A percentile compares a stretch with the other conserved stretches of the same genome.
Evolutionary conservation across 2,113 vertebrate species (phyloP).

Genomic region (Otis tarda): DNA sequence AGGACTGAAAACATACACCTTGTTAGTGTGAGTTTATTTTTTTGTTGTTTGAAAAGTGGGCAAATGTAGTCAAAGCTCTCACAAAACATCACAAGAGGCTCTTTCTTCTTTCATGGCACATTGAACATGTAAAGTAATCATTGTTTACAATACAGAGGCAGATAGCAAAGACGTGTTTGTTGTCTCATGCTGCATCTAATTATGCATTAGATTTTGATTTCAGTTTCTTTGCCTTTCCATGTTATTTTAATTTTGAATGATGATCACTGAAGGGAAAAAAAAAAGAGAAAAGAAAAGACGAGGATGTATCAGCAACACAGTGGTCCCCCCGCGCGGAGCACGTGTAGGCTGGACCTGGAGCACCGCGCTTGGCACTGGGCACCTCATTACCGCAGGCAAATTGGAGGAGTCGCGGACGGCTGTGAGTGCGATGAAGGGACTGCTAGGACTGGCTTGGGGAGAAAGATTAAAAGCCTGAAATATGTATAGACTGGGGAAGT

Average conservation of each 20-base stretch:
- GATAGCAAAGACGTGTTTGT: slow-evolving; percentile 68
- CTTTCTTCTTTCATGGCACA: slow-evolving; percentile 66
- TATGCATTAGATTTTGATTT: slow-evolving; percentile 71
- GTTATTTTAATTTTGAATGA: slow-evolving; percentile 71
- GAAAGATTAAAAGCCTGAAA: slow-evolving; percentile 44
- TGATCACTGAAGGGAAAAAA: slow-evolving; percentile 12
- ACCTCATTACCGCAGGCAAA: slow-evolving; percentile 46
- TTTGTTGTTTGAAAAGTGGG: slow-evolving; percentile 72
- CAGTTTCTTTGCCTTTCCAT: slow-evolving; percentile 53
- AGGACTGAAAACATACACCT: slow-evolving; percentile 70
- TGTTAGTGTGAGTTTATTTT: slow-evolving; percentile 74
- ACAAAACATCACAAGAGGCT: slow-evolving; percentile 68
- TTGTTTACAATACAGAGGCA: slow-evolving; percentile 67
- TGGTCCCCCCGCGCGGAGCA: fast-evolving
- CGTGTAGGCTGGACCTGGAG: background rate
- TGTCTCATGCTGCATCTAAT: slow-evolving; percentile 60
- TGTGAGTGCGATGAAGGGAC: background rate
- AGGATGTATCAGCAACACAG: background rate
- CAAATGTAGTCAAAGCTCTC: slow-evolving; percentile 70
- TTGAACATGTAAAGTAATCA: slow-evolving; percentile 68
- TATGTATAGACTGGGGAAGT: background rate
- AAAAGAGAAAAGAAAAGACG: background rate
- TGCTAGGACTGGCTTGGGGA: background rate
- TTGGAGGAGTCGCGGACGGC: background rate
- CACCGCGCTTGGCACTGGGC: background rate